Percentiles rank a stretch among this genome's conserved stretches.
These are phyloP conservation scores for Periophthalmodon schlosseri DNA, from an alignment of 2,113 vertebrate genomes.

Conservation along the genomic window DNA sequence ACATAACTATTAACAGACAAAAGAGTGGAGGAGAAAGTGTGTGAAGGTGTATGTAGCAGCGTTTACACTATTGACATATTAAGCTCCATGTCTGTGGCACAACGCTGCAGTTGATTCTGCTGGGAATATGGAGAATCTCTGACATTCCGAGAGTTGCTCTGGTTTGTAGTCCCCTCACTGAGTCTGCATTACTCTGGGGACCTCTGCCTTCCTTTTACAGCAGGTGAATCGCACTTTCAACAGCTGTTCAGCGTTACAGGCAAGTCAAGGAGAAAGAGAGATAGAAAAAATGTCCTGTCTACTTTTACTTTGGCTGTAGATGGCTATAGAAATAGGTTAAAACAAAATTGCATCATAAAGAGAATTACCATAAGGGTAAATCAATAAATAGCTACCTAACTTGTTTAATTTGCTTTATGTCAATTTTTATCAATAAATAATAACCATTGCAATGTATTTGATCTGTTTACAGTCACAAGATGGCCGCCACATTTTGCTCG, in stretches of 20 bases:
- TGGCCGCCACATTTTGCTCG: background rate
- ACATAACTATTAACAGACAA: constrained; percentile 3
- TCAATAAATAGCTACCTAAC: no score
- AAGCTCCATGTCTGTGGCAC: background rate
- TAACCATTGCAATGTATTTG: no score
- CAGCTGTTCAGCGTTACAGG: background rate
- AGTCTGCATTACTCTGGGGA: constrained; percentile 24
- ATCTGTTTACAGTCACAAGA: background rate
- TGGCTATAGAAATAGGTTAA: background rate
- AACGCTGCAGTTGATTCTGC: constrained; percentile 14
- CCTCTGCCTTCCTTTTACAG: constrained; percentile 3
- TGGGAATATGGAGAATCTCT: constrained; percentile 17
- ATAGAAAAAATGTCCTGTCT: background rate
- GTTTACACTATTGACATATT: constrained; percentile 16
- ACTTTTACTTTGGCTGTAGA: background rate
- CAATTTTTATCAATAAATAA: no score
- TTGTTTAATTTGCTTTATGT: no score
- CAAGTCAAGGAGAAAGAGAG: constrained; percentile 4
- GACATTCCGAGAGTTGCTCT: constrained; percentile 14
- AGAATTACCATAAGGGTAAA: no score
- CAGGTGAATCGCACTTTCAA: constrained; percentile 6
- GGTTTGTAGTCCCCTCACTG: constrained; percentile 19
- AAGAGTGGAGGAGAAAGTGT: constrained; percentile 18
- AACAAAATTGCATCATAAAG: no score
- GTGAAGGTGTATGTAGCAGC: background rate